Evolutionary conservation across 2,113 vertebrate species (phyloP).

Genomic region (Odobenus rosmarus): DNA sequence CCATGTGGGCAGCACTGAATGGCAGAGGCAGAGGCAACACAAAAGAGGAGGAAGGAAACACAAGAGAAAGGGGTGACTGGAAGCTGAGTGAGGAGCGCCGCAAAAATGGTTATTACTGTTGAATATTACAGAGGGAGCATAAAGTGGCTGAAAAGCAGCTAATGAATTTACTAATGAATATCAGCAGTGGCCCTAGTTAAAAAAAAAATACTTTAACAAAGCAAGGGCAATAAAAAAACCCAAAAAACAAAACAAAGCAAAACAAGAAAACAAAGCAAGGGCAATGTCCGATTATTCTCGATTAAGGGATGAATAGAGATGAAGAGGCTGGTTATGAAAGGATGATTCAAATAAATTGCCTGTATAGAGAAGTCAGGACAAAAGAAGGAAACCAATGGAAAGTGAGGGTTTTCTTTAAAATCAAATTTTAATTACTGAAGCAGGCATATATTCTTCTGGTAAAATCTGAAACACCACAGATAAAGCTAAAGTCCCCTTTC

Average conservation of each 20-base stretch:
- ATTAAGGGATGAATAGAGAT: neutral
- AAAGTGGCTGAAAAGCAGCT: neutral
- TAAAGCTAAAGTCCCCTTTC: neutral
- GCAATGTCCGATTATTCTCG: neutral
- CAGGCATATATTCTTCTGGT: neutral
- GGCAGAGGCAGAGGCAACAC: neutral
- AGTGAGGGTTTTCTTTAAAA: neutral
- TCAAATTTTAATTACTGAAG: neutral
- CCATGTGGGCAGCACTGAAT: neutral
- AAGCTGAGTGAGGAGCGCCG: neutral
- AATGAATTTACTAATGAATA: neutral
- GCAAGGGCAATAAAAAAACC: neutral
- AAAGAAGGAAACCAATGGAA: neutral
- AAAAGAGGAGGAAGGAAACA: neutral
- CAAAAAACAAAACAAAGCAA: neutral
- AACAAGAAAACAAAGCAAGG: neutral
- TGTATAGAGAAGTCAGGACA: neutral
- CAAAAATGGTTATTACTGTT: neutral
- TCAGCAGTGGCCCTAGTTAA: neutral
- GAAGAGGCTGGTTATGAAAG: neutral
- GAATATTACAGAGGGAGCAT: neutral
- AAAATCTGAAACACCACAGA: neutral
- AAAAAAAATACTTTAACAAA: neutral
- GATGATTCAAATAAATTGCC: neutral
- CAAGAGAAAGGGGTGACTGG: neutral